Percentiles rank a stretch among this genome's conserved stretches.
Evolutionary conservation across 2,797 vertebrate species (phyloP).

Genomic region (Hippopotamyrus pictus): DNA sequence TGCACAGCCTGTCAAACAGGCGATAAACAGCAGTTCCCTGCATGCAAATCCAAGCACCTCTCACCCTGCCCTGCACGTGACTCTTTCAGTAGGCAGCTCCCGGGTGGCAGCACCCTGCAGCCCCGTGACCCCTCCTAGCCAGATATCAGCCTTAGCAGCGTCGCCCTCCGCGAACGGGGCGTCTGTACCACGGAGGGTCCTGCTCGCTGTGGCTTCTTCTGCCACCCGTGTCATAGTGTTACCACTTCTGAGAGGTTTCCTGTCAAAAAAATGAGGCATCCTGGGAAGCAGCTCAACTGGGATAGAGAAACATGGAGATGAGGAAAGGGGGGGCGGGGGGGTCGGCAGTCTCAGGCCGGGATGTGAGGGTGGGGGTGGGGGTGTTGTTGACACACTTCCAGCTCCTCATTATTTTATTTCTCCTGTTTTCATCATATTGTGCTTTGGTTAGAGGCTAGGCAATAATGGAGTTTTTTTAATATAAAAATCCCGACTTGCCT

Average conservation of each 20-base stretch:
- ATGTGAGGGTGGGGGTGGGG: neutral
- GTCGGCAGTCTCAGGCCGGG: neutral
- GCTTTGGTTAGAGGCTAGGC: constrained; percentile 54
- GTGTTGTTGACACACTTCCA: constrained; percentile 37
- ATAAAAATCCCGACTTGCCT: constrained; percentile 35
- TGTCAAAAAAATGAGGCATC: neutral
- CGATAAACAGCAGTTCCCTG: neutral
- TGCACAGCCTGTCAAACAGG: neutral
- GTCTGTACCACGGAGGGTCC: neutral
- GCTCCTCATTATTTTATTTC: constrained; percentile 38
- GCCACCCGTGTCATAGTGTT: too few relatives aligned
- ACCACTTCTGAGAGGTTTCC: neutral
- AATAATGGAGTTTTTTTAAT: constrained; percentile 42
- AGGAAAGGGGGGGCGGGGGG: neutral
- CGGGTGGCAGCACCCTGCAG: neutral
- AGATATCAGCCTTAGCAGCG: neutral
- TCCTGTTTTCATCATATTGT: constrained; percentile 56
- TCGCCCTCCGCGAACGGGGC: neutral
- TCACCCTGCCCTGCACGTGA: neutral
- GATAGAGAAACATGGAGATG: neutral
- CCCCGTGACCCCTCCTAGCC: neutral
- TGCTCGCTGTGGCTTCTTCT: neutral
- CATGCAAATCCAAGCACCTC: neutral
- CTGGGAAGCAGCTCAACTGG: neutral
- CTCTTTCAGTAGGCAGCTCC: neutral